Conservation (phyloP, 2,113 vertebrate genomes). For the Falco punctatus region DNA sequence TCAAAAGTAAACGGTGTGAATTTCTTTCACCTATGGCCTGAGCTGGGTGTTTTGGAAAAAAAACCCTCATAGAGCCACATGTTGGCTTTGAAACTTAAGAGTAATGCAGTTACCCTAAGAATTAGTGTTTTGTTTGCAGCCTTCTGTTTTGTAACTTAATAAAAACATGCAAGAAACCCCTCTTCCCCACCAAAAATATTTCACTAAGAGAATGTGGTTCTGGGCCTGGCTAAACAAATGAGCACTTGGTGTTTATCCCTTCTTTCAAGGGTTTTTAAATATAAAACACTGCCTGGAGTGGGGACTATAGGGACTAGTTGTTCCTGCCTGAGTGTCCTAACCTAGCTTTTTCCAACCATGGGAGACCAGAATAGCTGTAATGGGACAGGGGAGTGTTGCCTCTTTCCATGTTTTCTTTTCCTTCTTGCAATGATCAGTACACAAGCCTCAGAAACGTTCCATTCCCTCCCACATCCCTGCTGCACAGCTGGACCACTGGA, state of each 20-base stretch:
- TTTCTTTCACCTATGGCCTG: neutral
- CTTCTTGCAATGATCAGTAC: neutral
- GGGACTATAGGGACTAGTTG: neutral
- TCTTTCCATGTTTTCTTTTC: neutral
- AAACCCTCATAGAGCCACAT: neutral
- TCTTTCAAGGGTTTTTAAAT: neutral
- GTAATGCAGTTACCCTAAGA: neutral
- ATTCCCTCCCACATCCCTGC: neutral
- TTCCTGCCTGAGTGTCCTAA: neutral
- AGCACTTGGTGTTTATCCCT: neutral
- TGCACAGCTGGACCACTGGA: neutral
- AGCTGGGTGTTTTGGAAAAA: neutral
- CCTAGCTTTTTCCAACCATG: neutral
- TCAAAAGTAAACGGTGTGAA: neutral
- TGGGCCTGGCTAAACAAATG: neutral
- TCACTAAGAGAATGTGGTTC: neutral
- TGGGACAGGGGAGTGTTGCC: neutral
- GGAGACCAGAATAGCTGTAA: neutral
- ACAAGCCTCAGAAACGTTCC: neutral
- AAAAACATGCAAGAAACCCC: neutral
- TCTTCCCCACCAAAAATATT: neutral
- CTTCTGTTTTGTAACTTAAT: neutral
- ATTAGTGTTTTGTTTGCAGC: neutral
- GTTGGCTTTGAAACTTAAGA: neutral
- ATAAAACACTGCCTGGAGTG: neutral